phyloP scores from a whole-genome alignment of 1,140 invertebrate genomes.

The Penaeus vannamei region DNA sequence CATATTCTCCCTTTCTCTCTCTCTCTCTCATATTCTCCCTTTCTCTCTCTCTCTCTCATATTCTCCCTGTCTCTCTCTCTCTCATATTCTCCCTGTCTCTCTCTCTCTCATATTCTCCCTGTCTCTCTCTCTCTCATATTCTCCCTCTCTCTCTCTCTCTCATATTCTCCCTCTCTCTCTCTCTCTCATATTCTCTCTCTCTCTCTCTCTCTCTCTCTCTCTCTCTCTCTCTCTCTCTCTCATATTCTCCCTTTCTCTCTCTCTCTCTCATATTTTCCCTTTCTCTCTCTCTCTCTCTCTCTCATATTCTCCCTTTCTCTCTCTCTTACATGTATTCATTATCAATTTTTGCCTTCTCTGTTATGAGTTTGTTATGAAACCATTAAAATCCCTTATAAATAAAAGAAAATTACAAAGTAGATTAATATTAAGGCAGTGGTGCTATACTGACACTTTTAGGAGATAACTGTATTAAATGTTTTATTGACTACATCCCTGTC shows the following conservation, averaged over 20 bases:
- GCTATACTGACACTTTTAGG: too few relatives aligned
- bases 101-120: background rate
- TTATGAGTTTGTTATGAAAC: too few relatives aligned
- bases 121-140: background rate
- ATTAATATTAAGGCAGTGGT: too few relatives aligned
- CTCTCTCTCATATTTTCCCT: background rate
- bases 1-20: background rate
- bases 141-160: background rate
- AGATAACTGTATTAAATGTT: too few relatives aligned
- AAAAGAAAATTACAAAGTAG: too few relatives aligned
- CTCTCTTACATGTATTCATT: background rate
- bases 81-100: background rate
- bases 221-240: too few relatives aligned
- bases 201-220: too few relatives aligned
- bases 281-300: slow-evolving; percentile 1
- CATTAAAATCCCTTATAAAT: too few relatives aligned
- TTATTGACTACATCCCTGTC: background rate
- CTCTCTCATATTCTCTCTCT: background rate
- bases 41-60: too few relatives aligned
- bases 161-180: background rate
- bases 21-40: background rate
- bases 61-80: background rate
- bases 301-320: background rate
- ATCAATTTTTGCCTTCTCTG: too few relatives aligned
- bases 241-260: background rate